Percentiles rank a stretch among this genome's conserved stretches.
Evolutionary conservation across 1,140 invertebrate species (phyloP).

Genomic region (Megalopta genalis): DNA sequence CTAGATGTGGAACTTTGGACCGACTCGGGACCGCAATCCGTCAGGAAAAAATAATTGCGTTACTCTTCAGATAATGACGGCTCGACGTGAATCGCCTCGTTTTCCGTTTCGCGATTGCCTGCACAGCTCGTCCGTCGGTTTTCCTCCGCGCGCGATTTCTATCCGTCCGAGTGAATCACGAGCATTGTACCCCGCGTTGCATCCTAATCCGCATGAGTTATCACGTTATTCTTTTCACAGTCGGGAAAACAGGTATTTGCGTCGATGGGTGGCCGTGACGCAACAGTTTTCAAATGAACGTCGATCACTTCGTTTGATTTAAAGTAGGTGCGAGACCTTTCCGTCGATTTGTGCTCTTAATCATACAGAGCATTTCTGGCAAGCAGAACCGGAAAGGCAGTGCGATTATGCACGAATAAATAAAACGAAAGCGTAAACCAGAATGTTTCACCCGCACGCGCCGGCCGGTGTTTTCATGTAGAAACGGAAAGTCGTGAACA

Average conservation of each 20-base stretch:
- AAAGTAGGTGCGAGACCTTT: not conserved
- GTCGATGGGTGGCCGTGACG: not conserved
- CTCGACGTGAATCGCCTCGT: not conserved
- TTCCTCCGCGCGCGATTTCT: not conserved
- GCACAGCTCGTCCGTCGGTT: not conserved
- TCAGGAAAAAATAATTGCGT: not conserved
- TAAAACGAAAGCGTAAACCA: too few relatives aligned
- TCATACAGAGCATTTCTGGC: not conserved
- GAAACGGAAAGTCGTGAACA: too few relatives aligned
- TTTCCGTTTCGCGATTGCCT: not conserved
- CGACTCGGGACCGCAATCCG: not conserved
- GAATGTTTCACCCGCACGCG: too few relatives aligned
- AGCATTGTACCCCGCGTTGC: not conserved
- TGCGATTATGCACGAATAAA: too few relatives aligned
- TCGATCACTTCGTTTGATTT: not conserved
- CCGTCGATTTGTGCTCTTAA: not conserved
- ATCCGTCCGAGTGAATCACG: not conserved
- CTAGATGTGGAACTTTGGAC: constrained; percentile 25
- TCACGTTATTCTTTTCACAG: not conserved
- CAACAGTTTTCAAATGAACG: constrained; percentile 15
- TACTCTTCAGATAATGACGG: not conserved
- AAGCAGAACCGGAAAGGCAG: too few relatives aligned
- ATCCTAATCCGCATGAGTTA: not conserved
- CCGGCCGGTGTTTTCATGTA: too few relatives aligned
- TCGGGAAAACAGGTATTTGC: not conserved